A percentile compares a stretch with the other conserved stretches of the same genome.
Conservation (phyloP, 2,113 vertebrate species). For the Aythya baeri region DNA sequence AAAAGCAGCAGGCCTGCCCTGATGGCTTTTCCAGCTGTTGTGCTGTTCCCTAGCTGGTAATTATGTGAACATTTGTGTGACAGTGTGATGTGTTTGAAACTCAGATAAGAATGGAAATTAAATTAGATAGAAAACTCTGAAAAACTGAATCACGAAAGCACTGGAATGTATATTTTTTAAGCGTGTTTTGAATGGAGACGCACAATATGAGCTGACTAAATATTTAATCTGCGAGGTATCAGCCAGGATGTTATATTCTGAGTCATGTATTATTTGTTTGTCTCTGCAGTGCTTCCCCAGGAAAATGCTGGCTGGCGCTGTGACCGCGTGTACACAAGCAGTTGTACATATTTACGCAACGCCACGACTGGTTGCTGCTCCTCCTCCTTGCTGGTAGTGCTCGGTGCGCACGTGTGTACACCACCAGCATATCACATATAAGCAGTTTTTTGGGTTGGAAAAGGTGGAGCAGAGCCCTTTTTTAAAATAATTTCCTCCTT, state of each 20-base stretch:
- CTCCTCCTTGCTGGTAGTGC: neutral
- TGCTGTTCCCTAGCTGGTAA: slow-evolving; percentile 8
- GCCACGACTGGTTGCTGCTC: fast-evolving
- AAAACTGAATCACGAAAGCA: neutral
- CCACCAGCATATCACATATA: neutral
- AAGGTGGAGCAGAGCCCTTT: neutral
- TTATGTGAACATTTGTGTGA: slow-evolving; percentile 23
- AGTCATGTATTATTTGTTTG: neutral
- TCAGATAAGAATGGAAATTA: neutral
- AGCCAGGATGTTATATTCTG: neutral
- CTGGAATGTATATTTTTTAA: neutral
- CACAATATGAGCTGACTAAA: neutral
- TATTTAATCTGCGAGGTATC: neutral
- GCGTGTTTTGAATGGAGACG: neutral
- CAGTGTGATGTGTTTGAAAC: slow-evolving; percentile 14
- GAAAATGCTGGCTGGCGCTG: neutral
- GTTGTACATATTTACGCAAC: neutral
- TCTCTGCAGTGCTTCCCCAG: neutral
- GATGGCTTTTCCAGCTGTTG: neutral
- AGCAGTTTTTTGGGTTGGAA: neutral
- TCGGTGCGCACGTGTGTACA: fast-evolving
- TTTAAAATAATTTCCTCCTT: neutral
- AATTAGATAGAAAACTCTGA: neutral
- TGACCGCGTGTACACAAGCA: neutral
- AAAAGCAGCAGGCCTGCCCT: slow-evolving; percentile 8